phyloP scores from a whole-genome alignment of 2,888 invertebrate species.

The Chelonus formosanus region DNA sequence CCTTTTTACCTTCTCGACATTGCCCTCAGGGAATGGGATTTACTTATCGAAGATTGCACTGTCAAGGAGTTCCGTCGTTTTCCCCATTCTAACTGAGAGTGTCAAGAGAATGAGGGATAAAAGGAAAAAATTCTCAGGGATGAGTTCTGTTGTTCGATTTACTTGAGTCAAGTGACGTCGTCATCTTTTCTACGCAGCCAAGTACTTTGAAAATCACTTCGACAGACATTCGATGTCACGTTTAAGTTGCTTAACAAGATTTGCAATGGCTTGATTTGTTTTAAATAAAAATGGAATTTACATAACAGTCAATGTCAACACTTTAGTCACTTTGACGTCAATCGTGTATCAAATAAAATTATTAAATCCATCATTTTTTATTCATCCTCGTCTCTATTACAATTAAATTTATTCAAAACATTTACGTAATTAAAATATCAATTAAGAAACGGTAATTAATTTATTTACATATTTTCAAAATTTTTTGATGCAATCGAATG shows the following conservation, averaged over 20 bases:
- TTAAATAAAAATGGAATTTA: too few species aligned
- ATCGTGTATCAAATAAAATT: too few species aligned
- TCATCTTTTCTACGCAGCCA: conserved; percentile 20
- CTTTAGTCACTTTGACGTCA: too few species aligned
- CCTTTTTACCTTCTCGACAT: conserved; percentile 15
- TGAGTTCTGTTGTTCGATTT: conserved; percentile 20
- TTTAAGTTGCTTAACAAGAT: conserved; percentile 2
- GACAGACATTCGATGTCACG: conserved; percentile 12
- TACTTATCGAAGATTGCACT: conserved; percentile 45
- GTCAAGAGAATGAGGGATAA: conserved; percentile 23
- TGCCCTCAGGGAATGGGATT: conserved; percentile 40
- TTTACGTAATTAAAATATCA: too few species aligned
- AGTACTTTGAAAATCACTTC: conserved; percentile 12
- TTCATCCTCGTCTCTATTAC: too few species aligned
- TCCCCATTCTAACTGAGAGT: conserved; percentile 4
- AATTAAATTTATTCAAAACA: too few species aligned
- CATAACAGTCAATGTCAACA: too few species aligned
- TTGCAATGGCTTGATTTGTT: neutral
- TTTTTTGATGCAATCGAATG: too few species aligned
- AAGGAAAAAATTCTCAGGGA: neutral
- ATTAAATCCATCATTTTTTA: too few species aligned
- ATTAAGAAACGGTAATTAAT: too few species aligned
- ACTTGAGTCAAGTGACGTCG: conserved; percentile 23
- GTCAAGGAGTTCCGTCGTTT: conserved; percentile 37
- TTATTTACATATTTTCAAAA: too few species aligned